Percentiles rank a stretch among this genome's conserved stretches.
phyloP scores from a whole-genome alignment of 2,113 vertebrate genomes.

The Pithys albifrons region DNA sequence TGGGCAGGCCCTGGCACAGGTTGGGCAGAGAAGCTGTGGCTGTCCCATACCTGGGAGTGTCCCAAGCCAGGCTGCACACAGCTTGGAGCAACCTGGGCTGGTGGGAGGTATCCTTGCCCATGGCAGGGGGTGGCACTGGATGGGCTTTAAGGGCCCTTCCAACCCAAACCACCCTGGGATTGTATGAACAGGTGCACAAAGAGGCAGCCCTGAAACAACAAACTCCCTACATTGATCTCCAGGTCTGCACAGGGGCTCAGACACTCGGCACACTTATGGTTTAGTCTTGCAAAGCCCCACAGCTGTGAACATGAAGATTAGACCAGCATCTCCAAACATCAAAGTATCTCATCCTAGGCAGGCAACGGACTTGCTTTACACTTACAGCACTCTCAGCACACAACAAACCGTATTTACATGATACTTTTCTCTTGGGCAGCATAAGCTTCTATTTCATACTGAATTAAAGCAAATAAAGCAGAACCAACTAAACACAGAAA shows the following conservation, averaged over 20 bases:
- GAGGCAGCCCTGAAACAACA: neutral
- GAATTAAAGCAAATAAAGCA: neutral
- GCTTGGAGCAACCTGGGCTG: neutral
- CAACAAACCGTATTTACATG: neutral
- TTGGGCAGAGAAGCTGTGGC: neutral
- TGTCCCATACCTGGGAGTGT: neutral
- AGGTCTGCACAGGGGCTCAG: neutral
- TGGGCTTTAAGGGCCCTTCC: neutral
- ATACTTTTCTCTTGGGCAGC: neutral
- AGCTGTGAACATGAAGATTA: neutral
- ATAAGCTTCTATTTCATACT: neutral
- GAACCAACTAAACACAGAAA: neutral
- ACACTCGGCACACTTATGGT: neutral
- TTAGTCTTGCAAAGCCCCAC: neutral
- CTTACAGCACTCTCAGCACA: neutral
- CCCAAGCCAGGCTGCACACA: neutral
- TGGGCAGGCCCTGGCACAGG: neutral
- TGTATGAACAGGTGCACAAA: neutral
- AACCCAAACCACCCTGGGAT: neutral
- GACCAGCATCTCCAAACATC: neutral
- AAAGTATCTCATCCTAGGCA: neutral
- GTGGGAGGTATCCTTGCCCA: neutral
- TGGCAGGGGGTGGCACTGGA: fast-evolving
- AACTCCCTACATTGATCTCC: neutral
- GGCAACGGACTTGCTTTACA: neutral